Percentiles rank a stretch among this genome's conserved stretches.
phyloP scores from a whole-genome alignment of 2,888 invertebrate genomes.

The Tetropium fuscum region DNA sequence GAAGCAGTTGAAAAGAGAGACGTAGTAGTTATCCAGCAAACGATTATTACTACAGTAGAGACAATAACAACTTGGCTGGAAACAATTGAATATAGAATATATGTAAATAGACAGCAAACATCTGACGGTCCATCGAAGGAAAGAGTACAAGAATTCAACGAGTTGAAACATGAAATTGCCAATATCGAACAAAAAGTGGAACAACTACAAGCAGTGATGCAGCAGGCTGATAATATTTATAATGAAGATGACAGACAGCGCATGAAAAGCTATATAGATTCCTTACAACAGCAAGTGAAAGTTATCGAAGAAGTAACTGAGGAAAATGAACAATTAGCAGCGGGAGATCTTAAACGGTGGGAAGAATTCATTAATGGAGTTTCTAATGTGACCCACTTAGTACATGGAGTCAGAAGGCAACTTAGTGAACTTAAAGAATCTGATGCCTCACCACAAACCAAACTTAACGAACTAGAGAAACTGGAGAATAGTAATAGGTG shows the following conservation, averaged over 20 bases:
- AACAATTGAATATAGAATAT: constrained; percentile 85
- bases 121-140: constrained; percentile 72
- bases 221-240: constrained; percentile 66
- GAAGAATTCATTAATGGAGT: constrained; percentile 76
- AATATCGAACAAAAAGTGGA: constrained; percentile 76
- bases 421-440: constrained; percentile 71
- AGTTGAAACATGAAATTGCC: constrained; percentile 75
- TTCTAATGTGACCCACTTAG: constrained; percentile 69
- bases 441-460: constrained; percentile 75
- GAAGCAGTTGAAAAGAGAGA: constrained; percentile 72
- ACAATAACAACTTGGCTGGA: constrained; percentile 87
- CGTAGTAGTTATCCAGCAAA: constrained; percentile 73
- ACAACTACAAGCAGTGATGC: constrained; percentile 72
- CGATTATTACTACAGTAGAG: constrained; percentile 81
- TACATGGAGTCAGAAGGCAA: constrained; percentile 68
- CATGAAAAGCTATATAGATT: constrained; percentile 71
- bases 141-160: constrained; percentile 71
- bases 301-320: constrained; percentile 78
- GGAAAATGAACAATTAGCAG: constrained; percentile 70
- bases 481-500: constrained; percentile 76
- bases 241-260: constrained; percentile 65
- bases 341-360: constrained; percentile 77
- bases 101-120: constrained; percentile 71
- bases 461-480: constrained; percentile 77
- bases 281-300: constrained; percentile 75